Evolutionary conservation across 1,140 invertebrate genomes (phyloP).

Genomic region (Euura saliciscinereae): DNA sequence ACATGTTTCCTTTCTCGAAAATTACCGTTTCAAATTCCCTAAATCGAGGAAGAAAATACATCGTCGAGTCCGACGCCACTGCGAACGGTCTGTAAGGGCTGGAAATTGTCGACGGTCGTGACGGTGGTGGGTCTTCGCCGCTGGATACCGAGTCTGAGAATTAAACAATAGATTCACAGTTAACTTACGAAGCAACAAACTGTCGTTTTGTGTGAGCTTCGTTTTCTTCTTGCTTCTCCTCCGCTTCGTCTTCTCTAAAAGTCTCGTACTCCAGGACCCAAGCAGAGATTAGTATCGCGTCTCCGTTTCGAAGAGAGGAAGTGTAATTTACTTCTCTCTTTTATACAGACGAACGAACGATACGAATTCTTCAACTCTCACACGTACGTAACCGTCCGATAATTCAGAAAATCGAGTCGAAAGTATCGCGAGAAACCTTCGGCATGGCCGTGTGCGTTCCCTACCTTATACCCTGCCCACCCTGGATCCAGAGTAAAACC

Average conservation of each 20-base stretch:
- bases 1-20: background rate
- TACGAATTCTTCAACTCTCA: background rate
- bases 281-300: constrained; percentile 1
- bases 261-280: background rate
- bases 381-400: background rate
- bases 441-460: background rate
- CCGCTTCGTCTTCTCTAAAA: background rate
- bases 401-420: constrained; percentile 4
- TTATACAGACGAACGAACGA: background rate
- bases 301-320: background rate
- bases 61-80: background rate
- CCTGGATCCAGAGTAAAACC: background rate
- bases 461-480: too few relatives aligned
- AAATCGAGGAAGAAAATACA: too few relatives aligned
- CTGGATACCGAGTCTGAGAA: background rate
- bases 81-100: background rate
- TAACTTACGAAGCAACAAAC: background rate
- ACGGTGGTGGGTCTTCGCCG: background rate
- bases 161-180: constrained; percentile 5
- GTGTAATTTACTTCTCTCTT: background rate
- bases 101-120: background rate
- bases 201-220: background rate
- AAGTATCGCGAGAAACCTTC: background rate
- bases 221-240: background rate
- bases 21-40: too few relatives aligned